Conservation (phyloP, 1,140 invertebrate genomes). For the Ooceraea biroi region DNA sequence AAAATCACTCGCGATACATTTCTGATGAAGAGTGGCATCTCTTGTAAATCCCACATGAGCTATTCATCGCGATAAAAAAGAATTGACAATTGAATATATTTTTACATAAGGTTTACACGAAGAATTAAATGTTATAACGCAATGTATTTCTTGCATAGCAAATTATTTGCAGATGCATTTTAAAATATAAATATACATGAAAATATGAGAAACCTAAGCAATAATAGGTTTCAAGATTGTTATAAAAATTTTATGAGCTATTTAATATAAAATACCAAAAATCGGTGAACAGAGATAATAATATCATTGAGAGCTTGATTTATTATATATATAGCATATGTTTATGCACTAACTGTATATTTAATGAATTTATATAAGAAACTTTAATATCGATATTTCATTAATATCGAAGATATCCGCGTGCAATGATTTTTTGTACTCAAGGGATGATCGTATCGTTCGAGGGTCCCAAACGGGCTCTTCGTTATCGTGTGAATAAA, state of each 20-base stretch:
- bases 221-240: neutral
- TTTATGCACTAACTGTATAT: neutral
- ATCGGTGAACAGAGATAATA: too few species aligned
- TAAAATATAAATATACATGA: neutral
- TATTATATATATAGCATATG: neutral
- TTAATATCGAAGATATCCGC: conserved; percentile 7
- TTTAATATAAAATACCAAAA: neutral
- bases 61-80: neutral
- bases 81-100: neutral
- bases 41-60: neutral
- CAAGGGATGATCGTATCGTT: conserved; percentile 23
- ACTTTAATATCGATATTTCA: conserved; percentile 13
- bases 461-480: neutral
- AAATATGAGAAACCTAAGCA: neutral
- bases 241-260: neutral
- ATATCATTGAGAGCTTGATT: neutral
- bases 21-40: neutral
- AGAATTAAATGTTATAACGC: neutral
- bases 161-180: neutral
- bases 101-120: neutral
- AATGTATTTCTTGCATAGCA: neutral
- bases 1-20: conserved; percentile 7
- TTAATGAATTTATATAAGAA: neutral
- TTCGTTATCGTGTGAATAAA: conserved; percentile 63
- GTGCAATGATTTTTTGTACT: conserved; percentile 3